Percentiles rank a stretch among this genome's conserved stretches.
phyloP scores from a whole-genome alignment of 2,888 invertebrate genomes.

The Antitype chi region DNA sequence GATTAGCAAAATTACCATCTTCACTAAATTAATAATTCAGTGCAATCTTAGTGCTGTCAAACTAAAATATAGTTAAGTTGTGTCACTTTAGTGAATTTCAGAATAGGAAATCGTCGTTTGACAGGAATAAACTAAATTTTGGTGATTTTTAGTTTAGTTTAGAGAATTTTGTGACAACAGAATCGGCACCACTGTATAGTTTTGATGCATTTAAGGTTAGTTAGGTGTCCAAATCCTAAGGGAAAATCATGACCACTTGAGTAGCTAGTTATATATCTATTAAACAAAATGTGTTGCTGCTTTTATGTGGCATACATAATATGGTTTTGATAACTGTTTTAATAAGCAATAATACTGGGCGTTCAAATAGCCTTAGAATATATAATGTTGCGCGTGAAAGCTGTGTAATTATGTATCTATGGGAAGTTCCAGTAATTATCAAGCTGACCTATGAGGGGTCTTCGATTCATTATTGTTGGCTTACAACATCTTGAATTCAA shows the following conservation, averaged over 20 bases:
- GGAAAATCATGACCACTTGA: not conserved
- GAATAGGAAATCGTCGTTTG: too few relatives aligned
- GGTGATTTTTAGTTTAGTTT: too few relatives aligned
- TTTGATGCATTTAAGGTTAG: not conserved
- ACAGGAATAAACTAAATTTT: too few relatives aligned
- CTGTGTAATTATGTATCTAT: not conserved
- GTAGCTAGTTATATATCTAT: not conserved
- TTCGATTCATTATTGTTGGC: not conserved
- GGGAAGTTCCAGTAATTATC: not conserved
- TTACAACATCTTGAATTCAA: not conserved
- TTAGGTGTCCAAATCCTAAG: not conserved
- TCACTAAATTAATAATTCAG: too few relatives aligned
- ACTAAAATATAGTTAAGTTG: too few relatives aligned
- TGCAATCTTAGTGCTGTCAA: too few relatives aligned
- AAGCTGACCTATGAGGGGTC: not conserved
- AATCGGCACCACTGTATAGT: not conserved
- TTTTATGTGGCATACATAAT: too few relatives aligned
- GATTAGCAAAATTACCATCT: too few relatives aligned
- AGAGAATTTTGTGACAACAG: too few relatives aligned
- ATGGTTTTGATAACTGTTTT: not conserved
- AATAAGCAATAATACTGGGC: not conserved
- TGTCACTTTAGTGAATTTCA: too few relatives aligned
- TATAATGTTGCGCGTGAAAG: conserved; percentile 28
- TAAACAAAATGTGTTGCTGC: not conserved
- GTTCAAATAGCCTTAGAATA: conserved; percentile 16